These are phyloP conservation scores for Apotomis capreana DNA, from an alignment of 2,888 invertebrate species.

Conservation along the genomic window DNA sequence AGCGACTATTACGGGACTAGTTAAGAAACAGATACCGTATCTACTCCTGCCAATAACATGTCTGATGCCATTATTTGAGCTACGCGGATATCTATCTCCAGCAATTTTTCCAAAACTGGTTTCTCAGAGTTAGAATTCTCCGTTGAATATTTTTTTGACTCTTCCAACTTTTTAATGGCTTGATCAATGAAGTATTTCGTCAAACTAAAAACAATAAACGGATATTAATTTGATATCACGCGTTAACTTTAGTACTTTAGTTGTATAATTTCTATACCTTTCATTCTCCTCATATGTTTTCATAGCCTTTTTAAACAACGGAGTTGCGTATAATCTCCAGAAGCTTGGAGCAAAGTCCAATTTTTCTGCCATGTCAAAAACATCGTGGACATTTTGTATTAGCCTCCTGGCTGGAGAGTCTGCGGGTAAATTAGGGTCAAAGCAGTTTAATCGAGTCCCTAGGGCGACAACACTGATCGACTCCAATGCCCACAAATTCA, in stretches of 20 bases:
- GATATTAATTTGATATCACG: not conserved
- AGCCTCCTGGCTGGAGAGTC: constrained; percentile 64
- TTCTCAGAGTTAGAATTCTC: constrained; percentile 56
- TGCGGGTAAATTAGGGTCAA: constrained; percentile 61
- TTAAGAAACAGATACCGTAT: constrained; percentile 80
- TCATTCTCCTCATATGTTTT: constrained; percentile 63
- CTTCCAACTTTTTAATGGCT: constrained; percentile 55
- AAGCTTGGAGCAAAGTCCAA: constrained; percentile 65
- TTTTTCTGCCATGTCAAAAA: constrained; percentile 54
- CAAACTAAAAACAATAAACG: constrained; percentile 46
- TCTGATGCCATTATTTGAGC: constrained; percentile 87
- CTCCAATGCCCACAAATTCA: constrained; percentile 86
- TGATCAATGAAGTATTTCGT: constrained; percentile 55
- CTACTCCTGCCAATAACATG: constrained; percentile 86
- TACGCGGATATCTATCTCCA: constrained; percentile 81
- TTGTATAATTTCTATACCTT: constrained; percentile 48
- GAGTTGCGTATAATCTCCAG: constrained; percentile 63
- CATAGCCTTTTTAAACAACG: constrained; percentile 63
- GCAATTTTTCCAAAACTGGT: constrained; percentile 85
- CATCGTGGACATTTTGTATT: constrained; percentile 63
- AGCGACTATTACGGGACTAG: not conserved
- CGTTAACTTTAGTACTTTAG: not conserved
- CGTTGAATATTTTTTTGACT: constrained; percentile 45
- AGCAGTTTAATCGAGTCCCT: constrained; percentile 67
- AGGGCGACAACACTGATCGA: constrained; percentile 73